Percentiles rank a stretch among this genome's conserved stretches.
Evolutionary conservation across 1,140 invertebrate genomes (phyloP).

Genomic region (Elymnias hypermnestra): DNA sequence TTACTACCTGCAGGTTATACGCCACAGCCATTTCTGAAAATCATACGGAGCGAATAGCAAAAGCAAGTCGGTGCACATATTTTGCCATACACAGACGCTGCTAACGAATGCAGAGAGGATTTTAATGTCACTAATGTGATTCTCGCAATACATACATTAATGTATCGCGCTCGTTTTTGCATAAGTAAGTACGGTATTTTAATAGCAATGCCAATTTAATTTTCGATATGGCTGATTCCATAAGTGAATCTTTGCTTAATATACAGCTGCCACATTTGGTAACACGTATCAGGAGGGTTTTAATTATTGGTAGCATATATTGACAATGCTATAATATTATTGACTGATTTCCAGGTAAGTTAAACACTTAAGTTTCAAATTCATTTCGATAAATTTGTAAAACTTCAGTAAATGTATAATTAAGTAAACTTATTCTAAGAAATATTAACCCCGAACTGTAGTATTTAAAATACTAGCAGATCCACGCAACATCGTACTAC

Average conservation of each 20-base stretch:
- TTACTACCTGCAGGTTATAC: slow-evolving; percentile 48
- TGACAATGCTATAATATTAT: too few relatives aligned
- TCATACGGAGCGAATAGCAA: slow-evolving; percentile 67
- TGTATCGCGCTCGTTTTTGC: slow-evolving; percentile 47
- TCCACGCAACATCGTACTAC: too few relatives aligned
- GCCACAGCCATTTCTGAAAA: slow-evolving; percentile 71
- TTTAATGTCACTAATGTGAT: slow-evolving; percentile 70
- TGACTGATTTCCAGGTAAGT: too few relatives aligned
- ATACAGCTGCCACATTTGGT: neutral
- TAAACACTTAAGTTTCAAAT: too few relatives aligned
- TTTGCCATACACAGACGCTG: slow-evolving; percentile 63
- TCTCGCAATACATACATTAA: slow-evolving; percentile 64
- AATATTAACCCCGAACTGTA: too few relatives aligned
- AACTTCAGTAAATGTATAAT: too few relatives aligned
- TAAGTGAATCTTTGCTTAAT: slow-evolving; percentile 10
- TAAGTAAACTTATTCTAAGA: too few relatives aligned
- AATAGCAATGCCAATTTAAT: slow-evolving; percentile 27
- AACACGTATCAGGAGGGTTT: neutral
- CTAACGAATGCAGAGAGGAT: slow-evolving; percentile 71
- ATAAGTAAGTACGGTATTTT: slow-evolving; percentile 43
- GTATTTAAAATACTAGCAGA: too few relatives aligned
- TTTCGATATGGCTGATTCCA: slow-evolving; percentile 20
- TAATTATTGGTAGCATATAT: too few relatives aligned
- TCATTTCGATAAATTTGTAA: too few relatives aligned
- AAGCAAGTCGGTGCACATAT: slow-evolving; percentile 63